Conservation (phyloP, 2,888 invertebrate genomes). For the Epiperipatus broadwayi region DNA sequence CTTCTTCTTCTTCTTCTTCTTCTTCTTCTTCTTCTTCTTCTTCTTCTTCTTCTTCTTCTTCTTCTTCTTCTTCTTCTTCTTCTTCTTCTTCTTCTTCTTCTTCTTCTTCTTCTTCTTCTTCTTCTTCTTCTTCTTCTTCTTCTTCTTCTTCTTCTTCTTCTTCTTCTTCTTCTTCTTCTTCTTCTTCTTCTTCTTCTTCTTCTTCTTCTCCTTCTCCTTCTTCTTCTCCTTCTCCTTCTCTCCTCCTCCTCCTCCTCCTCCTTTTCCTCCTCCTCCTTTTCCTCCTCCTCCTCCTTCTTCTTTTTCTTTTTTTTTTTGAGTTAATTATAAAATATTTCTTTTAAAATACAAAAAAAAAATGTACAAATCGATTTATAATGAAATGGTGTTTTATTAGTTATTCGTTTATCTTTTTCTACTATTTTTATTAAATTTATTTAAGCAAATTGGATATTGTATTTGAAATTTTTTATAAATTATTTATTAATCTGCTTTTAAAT, state of each 20-base stretch:
- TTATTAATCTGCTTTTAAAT: no score
- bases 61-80: neutral
- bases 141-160: neutral
- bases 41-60: neutral
- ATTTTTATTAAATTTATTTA: no score
- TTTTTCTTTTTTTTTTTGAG: no score
- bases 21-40: neutral
- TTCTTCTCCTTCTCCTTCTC: neutral
- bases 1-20: neutral
- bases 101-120: neutral
- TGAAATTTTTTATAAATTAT: no score
- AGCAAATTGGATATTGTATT: no score
- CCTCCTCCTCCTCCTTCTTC: no score
- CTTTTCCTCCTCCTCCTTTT: no score
- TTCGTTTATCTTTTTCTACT: no score
- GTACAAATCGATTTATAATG: no score
- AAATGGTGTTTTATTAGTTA: no score
- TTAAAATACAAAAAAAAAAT: no score
- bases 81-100: neutral
- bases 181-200: neutral
- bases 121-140: neutral
- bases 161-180: neutral
- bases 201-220: neutral
- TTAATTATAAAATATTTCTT: no score
- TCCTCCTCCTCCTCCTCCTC: conserved; percentile 7